phyloP scores from a whole-genome alignment of 2,797 vertebrate genomes.

The Luscinia megarhynchos region DNA sequence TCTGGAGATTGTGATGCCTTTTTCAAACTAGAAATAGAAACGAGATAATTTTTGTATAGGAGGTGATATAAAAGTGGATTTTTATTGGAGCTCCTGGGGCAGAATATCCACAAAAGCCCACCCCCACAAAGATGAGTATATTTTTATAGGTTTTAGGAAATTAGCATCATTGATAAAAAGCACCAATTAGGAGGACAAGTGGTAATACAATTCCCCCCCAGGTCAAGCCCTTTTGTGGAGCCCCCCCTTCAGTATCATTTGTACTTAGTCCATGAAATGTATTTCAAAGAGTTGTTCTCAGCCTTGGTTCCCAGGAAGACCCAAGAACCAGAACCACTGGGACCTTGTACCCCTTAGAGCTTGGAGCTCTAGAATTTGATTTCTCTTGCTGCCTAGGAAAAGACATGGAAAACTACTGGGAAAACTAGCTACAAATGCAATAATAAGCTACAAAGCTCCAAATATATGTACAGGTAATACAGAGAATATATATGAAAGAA shows the following conservation, averaged over 20 bases:
- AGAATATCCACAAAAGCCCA: not conserved
- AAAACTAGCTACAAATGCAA: not conserved
- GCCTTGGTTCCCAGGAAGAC: not conserved
- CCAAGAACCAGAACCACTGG: no score
- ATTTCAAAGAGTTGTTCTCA: fast-evolving
- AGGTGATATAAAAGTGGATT: not conserved
- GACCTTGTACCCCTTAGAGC: fast-evolving
- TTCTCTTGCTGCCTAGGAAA: not conserved
- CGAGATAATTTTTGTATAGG: not conserved
- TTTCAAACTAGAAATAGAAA: not conserved
- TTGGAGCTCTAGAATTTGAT: not conserved
- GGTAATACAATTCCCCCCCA: not conserved
- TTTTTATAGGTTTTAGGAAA: not conserved
- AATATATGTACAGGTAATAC: not conserved
- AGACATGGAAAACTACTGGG: not conserved
- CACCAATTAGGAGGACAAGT: not conserved
- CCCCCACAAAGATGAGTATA: fast-evolving
- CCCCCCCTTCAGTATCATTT: not conserved
- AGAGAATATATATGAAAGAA: not conserved
- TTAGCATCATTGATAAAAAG: not conserved
- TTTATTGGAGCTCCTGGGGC: no score
- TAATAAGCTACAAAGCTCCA: not conserved
- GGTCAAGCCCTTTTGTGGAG: not conserved
- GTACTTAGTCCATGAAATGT: not conserved
- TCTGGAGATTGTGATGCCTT: not conserved